Conservation (phyloP, 2,113 vertebrate genomes). For the Benitochromis conjunctus region DNA sequence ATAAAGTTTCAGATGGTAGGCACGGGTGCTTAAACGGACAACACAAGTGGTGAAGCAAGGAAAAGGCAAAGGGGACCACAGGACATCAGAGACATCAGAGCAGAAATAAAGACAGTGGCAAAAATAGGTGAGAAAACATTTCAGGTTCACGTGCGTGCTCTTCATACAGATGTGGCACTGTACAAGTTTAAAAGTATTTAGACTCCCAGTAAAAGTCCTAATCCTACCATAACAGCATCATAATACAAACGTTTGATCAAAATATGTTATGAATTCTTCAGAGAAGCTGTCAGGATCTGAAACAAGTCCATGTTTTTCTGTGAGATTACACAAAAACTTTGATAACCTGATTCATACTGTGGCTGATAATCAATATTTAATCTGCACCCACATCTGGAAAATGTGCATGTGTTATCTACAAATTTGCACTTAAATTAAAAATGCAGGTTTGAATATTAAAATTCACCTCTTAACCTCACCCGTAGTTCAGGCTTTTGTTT, state of each 20-base stretch:
- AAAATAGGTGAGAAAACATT: not conserved
- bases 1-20: not conserved
- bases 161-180: not conserved
- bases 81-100: not conserved
- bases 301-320: not conserved
- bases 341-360: not conserved
- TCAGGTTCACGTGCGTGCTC: not conserved
- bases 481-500: not conserved
- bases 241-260: too few species aligned
- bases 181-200: not conserved
- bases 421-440: not conserved
- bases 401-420: fast-evolving
- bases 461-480: fast-evolving
- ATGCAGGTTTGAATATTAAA: not conserved
- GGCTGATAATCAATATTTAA: too few species aligned
- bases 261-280: too few species aligned
- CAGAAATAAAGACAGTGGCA: not conserved
- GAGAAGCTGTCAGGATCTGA: too few species aligned
- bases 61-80: not conserved
- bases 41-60: fast-evolving
- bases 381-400: fast-evolving
- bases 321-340: not conserved
- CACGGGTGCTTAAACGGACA: not conserved
- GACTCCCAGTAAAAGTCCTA: fast-evolving
- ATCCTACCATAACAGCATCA: not conserved